These are phyloP conservation scores for Rugalucina vietnamica DNA, from an alignment of 2,888 invertebrate genomes.

Conservation along the genomic window DNA sequence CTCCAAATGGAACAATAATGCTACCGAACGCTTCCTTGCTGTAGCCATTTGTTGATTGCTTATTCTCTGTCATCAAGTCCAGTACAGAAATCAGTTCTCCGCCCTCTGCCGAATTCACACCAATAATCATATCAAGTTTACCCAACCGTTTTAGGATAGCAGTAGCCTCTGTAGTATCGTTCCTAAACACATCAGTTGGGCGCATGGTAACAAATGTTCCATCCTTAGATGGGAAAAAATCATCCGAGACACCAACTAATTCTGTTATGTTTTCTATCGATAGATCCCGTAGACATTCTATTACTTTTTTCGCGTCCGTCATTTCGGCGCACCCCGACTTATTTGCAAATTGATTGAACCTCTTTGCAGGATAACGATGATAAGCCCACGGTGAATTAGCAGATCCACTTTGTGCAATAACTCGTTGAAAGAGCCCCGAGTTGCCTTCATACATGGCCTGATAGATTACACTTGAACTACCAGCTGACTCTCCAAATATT, in stretches of 20 bases:
- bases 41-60: background rate
- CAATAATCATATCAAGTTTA: background rate
- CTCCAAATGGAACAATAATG: background rate
- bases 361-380: background rate
- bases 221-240: background rate
- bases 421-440: background rate
- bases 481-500: background rate
- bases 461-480: background rate
- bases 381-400: background rate
- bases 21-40: background rate
- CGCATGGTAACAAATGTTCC: background rate
- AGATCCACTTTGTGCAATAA: background rate
- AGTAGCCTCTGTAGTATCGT: background rate
- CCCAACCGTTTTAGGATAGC: background rate
- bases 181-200: background rate
- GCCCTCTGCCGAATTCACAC: background rate
- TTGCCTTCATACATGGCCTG: background rate
- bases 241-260: background rate
- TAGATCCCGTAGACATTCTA: background rate
- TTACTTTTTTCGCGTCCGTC: background rate
- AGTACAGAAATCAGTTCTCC: background rate
- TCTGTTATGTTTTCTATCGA: background rate
- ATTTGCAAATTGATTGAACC: background rate
- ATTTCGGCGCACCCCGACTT: background rate
- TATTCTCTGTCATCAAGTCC: background rate